These are phyloP conservation scores for Heliconius himera DNA, from an alignment of 1,140 invertebrate genomes.

Conservation along the genomic window DNA sequence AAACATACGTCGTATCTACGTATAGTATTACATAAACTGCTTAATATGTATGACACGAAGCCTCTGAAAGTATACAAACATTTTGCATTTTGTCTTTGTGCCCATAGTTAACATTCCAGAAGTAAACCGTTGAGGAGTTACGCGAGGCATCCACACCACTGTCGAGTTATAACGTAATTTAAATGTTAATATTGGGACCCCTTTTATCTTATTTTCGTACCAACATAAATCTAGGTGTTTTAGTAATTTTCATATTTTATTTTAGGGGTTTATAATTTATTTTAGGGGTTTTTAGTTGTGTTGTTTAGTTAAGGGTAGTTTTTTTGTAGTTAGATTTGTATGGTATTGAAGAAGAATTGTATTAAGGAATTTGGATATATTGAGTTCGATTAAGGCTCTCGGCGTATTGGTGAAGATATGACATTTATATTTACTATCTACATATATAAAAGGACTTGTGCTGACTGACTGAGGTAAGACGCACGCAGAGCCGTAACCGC, in stretches of 20 bases:
- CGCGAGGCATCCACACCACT: slow-evolving; percentile 41
- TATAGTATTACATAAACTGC: slow-evolving; percentile 15
- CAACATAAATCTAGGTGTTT: neutral
- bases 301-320: neutral
- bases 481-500: no score
- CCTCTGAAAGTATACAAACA: slow-evolving; percentile 34
- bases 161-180: slow-evolving; percentile 41
- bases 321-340: neutral
- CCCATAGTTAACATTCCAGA: slow-evolving; percentile 49
- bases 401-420: no score
- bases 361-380: no score
- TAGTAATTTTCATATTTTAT: neutral
- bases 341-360: no score
- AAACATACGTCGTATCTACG: neutral
- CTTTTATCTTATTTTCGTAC: slow-evolving; percentile 19
- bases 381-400: no score
- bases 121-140: slow-evolving; percentile 33
- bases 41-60: slow-evolving; percentile 37
- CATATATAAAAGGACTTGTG: no score
- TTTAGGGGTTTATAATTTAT: neutral
- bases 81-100: slow-evolving; percentile 43
- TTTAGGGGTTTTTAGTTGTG: neutral
- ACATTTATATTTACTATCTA: no score
- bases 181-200: slow-evolving; percentile 40
- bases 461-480: no score